Evolutionary conservation across 2,888 invertebrate genomes (phyloP), one percentile per base, ranked within the genome.

Genomic region (Dynastes grantii): DNA sequence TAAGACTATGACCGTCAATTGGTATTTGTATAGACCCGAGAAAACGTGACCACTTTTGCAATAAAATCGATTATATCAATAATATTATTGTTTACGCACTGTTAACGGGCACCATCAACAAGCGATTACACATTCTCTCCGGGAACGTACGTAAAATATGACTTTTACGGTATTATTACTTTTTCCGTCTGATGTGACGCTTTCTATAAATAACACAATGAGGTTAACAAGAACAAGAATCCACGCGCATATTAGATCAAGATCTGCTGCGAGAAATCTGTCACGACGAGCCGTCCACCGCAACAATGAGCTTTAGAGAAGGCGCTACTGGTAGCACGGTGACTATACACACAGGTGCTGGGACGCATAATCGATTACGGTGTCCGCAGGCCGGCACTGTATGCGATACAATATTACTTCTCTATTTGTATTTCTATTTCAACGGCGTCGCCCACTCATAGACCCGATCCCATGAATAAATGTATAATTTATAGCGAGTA

Each of bases 221-320:
- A 64, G 64, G 64, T 64, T 64, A 64, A 64, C 64, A 13, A 29
- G 64, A 64, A 64, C 64, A 13, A 29, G 64, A 37, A 64, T 45
- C 45, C 64, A 45, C 45, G 45, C 32, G 37, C 37, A 2, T 64
- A 64, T 3, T 32, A 64, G 64, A 64, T 64, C 64, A 64, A 64
- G 64, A 64, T 64, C 64, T 11, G 37, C 5, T 6, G 64, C 64
- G 45, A 45, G 64, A 29, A 64, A 64, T 64, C 64, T 37, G 55
- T 55, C 4, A 3, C n/a, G 55, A n/a, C 5, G 55, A 55, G 11
- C 2, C 55, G 55, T 55, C 55, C 55, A 16, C 16, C 2, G n/a
- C 4, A 22, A 55, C n/a, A 55, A 55, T 22, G 22, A 55, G 16
- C n/a, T 16, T 55, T 13, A n/a, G 55, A 11, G 55, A 55, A 16